Evolutionary conservation across 1,140 invertebrate genomes (phyloP).

Genomic region (Colletes gigas): DNA sequence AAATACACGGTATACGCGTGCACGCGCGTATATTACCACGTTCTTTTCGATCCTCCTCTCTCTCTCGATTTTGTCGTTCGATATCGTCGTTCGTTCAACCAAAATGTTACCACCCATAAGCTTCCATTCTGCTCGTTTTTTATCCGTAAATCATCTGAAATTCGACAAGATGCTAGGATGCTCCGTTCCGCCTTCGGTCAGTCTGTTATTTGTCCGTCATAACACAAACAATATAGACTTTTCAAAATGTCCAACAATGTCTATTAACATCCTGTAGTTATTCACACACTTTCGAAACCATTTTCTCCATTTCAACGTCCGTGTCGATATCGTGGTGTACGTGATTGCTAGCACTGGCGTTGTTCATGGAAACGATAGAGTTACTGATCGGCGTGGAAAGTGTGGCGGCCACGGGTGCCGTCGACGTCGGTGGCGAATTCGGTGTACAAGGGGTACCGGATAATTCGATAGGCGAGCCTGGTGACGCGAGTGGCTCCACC

Average conservation of each 20-base stretch:
- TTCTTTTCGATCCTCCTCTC: conserved; percentile 26
- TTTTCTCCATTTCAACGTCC: conserved; percentile 88
- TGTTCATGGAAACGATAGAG: conserved; percentile 55
- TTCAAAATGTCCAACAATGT: conserved; percentile 81
- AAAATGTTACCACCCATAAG: conserved; percentile 3
- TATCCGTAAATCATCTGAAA: conserved; percentile 34
- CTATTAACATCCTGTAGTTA: conserved; percentile 78
- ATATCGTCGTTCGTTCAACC: conserved; percentile 23
- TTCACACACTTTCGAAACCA: conserved; percentile 87
- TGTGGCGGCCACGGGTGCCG: conserved; percentile 50
- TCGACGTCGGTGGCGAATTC: conserved; percentile 71
- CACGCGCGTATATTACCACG: conserved; percentile 14
- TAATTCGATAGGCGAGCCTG: conserved; percentile 73
- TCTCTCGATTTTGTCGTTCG: not conserved
- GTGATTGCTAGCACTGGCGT: conserved; percentile 73
- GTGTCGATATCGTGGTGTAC: conserved; percentile 82
- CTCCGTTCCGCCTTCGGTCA: conserved; percentile 33
- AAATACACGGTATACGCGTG: not conserved
- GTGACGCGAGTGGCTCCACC: conserved; percentile 83
- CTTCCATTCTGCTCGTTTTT: conserved; percentile 1
- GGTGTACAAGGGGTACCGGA: conserved; percentile 71
- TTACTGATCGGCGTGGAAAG: conserved; percentile 60
- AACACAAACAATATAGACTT: conserved; percentile 81
- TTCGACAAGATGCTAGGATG: conserved; percentile 35
- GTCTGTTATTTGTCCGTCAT: conserved; percentile 69